Percentiles rank a stretch among this genome's conserved stretches.
Conservation (phyloP, 2,888 invertebrate genomes). For the Cylloceria caligata region DNA sequence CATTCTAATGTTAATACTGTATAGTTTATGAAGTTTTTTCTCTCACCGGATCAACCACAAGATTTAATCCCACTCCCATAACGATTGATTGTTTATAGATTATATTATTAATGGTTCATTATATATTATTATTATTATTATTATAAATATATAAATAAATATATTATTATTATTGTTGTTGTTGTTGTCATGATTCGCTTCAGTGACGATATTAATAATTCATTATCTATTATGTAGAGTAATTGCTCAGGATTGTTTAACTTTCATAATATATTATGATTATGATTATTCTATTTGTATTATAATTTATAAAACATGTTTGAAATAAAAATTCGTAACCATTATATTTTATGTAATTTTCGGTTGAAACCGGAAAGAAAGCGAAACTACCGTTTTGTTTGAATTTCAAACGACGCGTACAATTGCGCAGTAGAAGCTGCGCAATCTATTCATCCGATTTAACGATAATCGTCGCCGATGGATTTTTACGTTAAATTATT, state of each 20-base stretch:
- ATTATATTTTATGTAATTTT: not conserved
- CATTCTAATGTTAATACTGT: conserved; percentile 81
- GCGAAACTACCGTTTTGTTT: not conserved
- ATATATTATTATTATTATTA: conserved; percentile 46
- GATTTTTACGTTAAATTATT: not conserved
- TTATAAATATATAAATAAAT: conserved; percentile 64
- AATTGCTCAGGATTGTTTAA: conserved; percentile 84
- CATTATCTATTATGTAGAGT: conserved; percentile 81
- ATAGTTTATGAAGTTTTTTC: conserved; percentile 81
- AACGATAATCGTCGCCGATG: not conserved
- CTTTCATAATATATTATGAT: conserved; percentile 82
- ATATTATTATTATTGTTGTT: conserved; percentile 69
- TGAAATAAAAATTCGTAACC: conserved; percentile 79
- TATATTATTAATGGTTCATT: conserved; percentile 69
- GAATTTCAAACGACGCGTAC: not conserved
- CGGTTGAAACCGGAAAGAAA: not conserved
- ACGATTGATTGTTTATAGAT: conserved; percentile 80
- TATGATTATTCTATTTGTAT: conserved; percentile 82
- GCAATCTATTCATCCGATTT: not conserved
- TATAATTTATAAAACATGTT: conserved; percentile 83
- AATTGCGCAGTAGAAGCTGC: not conserved
- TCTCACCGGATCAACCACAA: conserved; percentile 10
- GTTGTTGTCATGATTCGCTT: conserved; percentile 65
- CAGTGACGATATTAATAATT: conserved; percentile 73
- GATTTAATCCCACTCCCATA: conserved; percentile 67